Conservation (phyloP, 2,888 invertebrate genomes). For the Mythimna pallens region DNA sequence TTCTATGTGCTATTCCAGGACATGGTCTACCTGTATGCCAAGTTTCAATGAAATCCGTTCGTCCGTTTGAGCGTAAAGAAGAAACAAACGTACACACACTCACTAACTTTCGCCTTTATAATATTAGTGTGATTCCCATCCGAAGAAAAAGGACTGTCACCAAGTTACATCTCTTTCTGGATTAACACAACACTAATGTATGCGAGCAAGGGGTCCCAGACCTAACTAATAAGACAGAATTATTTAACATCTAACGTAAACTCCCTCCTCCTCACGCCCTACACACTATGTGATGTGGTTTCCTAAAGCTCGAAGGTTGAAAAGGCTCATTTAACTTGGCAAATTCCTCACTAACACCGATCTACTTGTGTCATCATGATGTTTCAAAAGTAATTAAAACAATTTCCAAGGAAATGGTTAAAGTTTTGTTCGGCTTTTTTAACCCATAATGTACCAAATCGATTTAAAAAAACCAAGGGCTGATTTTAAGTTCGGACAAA, state of each 20-base stretch:
- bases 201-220: neutral
- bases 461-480: too few species aligned
- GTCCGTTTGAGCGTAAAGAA: too few species aligned
- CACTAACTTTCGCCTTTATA: too few species aligned
- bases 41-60: too few species aligned
- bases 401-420: neutral
- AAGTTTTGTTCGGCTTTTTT: neutral
- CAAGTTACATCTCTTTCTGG: neutral
- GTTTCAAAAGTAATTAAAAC: slow-evolving; percentile 33
- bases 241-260: slow-evolving; percentile 17
- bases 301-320: neutral
- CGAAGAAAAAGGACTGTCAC: neutral
- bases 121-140: too few species aligned
- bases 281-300: slow-evolving; percentile 3
- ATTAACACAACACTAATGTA: slow-evolving; percentile 7
- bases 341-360: slow-evolving; percentile 6
- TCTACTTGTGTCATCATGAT: neutral
- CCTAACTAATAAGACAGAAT: neutral
- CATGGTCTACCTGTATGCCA: too few species aligned
- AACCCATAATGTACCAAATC: neutral
- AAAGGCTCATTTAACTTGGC: slow-evolving; percentile 41
- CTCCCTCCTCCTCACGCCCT: neutral
- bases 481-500: too few species aligned
- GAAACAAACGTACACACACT: too few species aligned
- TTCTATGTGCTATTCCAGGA: too few species aligned